Evolutionary conservation across 2,888 invertebrate genomes (phyloP), one percentile per base, ranked within the genome.

Genomic region (Melipona bicolor): DNA sequence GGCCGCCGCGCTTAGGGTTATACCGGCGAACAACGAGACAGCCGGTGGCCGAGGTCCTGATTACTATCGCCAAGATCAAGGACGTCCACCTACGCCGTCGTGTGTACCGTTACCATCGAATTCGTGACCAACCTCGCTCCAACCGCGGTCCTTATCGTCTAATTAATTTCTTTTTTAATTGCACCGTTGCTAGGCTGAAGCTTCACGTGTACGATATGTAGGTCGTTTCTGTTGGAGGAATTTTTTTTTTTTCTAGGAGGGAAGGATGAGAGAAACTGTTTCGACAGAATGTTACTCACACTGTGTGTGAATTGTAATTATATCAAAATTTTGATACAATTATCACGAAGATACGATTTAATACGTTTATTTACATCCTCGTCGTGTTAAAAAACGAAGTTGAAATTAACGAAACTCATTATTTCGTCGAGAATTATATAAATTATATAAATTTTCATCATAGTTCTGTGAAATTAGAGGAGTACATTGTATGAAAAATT

Each of bases 61-160:
- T 90, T 74, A 79, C 72, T 87, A 90, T 88, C 89, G 79, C 9
- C 72, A 80, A 84, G 84, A 90, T 88, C 87, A 88, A 89, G 89
- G 89, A 87, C 85, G 85, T 87, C 85, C 89, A 84, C 89, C 89
- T 85, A 87, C 87, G 83, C 81, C 76, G 77, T 70, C 78, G 62
- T 43, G 36, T 65, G 72, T 90, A 87, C 89, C 88, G 88, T 89
- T 89, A 90, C 67, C 72, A 81, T 83, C 87, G 79, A 83, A 90
- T 83, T 89, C 83, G 82, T 78, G 85, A 84, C 78, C 76, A 67
- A 43, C 52, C 59, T 50, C 62, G 56, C 19, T 17, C 56, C 59
- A n/a, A 52, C 15, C 54, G 27, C 15, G 72, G 2, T 69, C 50
- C 70, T 73, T 72, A 62, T 61, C 69, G 36, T 17, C 32, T 75